Percentiles rank a stretch among this genome's conserved stretches.
Evolutionary conservation across 2,888 invertebrate genomes (phyloP).

Genomic region (Linyphia triangularis): DNA sequence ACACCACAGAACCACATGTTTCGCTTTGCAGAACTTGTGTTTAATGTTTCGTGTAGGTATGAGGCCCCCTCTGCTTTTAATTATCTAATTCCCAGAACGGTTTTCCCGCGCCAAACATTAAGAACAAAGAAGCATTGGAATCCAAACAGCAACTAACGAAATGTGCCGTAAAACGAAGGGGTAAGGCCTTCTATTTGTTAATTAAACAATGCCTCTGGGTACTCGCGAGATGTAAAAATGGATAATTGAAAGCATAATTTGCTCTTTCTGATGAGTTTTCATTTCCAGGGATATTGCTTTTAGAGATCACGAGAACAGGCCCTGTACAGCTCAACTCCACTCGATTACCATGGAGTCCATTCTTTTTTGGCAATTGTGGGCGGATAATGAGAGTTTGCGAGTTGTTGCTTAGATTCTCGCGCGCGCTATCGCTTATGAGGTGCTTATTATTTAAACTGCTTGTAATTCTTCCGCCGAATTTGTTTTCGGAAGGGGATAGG

Average conservation of each 20-base stretch:
- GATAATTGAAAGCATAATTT: constrained; percentile 75
- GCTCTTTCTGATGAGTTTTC: constrained; percentile 75
- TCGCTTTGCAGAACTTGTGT: constrained; percentile 63
- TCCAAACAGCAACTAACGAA: constrained; percentile 57
- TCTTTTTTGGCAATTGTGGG: constrained; percentile 70
- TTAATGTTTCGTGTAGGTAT: constrained; percentile 71
- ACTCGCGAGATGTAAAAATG: constrained; percentile 69
- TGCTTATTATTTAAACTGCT: constrained; percentile 74
- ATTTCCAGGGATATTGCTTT: constrained; percentile 72
- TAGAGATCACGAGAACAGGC: constrained; percentile 34
- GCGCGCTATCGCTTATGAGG: constrained; percentile 69
- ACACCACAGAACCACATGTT: constrained; percentile 63
- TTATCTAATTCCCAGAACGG: constrained; percentile 71
- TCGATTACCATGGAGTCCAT: constrained; percentile 55
- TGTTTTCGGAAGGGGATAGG: constrained; percentile 51
- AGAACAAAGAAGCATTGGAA: constrained; percentile 71
- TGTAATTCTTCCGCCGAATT: constrained; percentile 65
- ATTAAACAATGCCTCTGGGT: constrained; percentile 70
- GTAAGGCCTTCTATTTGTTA: constrained; percentile 67
- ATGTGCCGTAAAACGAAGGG: constrained; percentile 66
- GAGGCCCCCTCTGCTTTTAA: constrained; percentile 67
- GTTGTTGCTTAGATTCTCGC: constrained; percentile 37
- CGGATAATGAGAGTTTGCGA: constrained; percentile 62
- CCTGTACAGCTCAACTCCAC: constrained; percentile 43
- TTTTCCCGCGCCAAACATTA: constrained; percentile 72